These are phyloP conservation scores for Ceryle rudis DNA, from an alignment of 2,797 vertebrate genomes.

Conservation along the genomic window DNA sequence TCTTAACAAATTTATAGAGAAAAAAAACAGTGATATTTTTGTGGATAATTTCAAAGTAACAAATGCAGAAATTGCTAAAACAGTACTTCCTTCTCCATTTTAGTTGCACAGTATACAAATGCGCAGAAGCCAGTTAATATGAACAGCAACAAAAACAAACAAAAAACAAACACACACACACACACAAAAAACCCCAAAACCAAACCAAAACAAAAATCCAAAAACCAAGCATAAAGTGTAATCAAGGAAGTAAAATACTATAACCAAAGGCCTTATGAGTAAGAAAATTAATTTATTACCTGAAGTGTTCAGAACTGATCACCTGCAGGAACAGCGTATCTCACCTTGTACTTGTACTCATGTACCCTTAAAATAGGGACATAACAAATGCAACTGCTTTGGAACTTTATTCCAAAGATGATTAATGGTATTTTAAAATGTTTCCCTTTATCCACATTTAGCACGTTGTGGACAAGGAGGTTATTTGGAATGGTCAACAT, in stretches of 20 bases:
- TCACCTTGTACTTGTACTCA: rapidly evolving
- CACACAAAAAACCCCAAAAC: too few relatives aligned
- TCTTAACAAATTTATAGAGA: background rate
- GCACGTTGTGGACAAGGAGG: too few relatives aligned
- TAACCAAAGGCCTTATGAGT: background rate
- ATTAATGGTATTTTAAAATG: background rate
- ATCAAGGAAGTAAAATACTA: background rate
- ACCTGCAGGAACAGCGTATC: background rate
- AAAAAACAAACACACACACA: background rate
- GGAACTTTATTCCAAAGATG: background rate
- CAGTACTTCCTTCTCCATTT: background rate
- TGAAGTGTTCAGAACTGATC: background rate
- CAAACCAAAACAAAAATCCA: too few relatives aligned
- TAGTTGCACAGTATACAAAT: background rate
- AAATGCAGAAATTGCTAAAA: background rate
- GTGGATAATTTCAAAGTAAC: background rate
- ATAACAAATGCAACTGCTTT: background rate
- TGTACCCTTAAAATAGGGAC: background rate
- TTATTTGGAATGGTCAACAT: too few relatives aligned
- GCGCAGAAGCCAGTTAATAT: background rate
- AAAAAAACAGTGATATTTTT: background rate
- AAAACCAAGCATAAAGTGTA: background rate
- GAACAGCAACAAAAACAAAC: background rate
- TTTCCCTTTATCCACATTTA: background rate
- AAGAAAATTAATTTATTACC: background rate